Evolutionary conservation across 2,888 invertebrate genomes (phyloP).

Genomic region (Neoitamus cyanurus): DNA sequence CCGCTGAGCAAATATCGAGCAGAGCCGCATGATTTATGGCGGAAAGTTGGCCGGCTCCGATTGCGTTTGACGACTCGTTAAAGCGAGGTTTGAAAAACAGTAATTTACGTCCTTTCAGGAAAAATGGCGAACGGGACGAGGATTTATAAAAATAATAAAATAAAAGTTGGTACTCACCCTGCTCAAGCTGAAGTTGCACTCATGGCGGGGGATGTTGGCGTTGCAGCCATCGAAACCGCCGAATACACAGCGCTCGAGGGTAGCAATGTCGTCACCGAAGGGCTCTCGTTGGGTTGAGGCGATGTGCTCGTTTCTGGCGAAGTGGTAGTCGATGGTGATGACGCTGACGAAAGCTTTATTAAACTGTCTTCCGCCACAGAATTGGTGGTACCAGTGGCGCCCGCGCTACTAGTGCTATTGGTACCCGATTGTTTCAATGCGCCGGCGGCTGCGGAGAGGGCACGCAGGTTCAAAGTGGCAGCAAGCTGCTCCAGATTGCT

Average conservation of each 20-base stretch:
- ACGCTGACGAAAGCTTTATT: background rate
- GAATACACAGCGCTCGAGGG: background rate
- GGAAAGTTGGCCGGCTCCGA: background rate
- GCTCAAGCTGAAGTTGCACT: background rate
- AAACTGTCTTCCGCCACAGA: background rate
- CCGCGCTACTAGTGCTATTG: background rate
- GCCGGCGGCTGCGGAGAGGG: constrained; percentile 58
- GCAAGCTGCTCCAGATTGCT: constrained; percentile 65
- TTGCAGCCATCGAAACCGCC: background rate
- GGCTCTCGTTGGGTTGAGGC: background rate
- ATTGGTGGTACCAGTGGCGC: background rate
- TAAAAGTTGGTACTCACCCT: background rate
- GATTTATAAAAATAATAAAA: background rate
- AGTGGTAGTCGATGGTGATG: background rate
- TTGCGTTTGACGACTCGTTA: background rate
- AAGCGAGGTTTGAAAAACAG: background rate
- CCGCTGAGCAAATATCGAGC: constrained; percentile 18
- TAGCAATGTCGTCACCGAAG: background rate
- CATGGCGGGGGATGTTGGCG: background rate
- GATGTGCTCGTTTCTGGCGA: background rate
- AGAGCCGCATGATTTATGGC: background rate
- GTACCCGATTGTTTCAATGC: constrained; percentile 50
- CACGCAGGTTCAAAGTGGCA: constrained; percentile 63
- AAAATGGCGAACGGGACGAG: background rate
- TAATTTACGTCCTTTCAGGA: background rate